These are phyloP conservation scores for Daubentonia madagascariensis DNA, from an alignment of 2,113 vertebrate genomes.

Conservation along the genomic window DNA sequence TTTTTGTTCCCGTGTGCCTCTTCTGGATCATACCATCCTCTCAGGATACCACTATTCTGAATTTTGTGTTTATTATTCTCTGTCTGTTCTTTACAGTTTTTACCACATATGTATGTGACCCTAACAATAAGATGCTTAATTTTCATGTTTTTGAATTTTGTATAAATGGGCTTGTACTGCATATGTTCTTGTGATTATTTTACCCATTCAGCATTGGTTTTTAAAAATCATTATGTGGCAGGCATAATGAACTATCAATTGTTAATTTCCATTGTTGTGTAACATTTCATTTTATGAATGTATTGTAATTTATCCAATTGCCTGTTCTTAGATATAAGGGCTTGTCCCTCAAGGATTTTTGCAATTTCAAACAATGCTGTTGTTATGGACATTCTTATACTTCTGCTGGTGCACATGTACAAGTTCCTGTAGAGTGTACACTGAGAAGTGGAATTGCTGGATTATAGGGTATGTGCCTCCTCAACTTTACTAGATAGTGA, in stretches of 20 bases:
- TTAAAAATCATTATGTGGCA: neutral
- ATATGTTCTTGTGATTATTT: neutral
- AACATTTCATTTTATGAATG: conserved; percentile 11
- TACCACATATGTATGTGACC: neutral
- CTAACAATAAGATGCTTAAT: neutral
- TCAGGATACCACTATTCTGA: neutral
- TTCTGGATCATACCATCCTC: neutral
- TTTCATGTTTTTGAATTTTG: conserved; percentile 11
- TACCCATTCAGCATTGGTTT: neutral
- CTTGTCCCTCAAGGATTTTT: neutral
- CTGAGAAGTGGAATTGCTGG: neutral
- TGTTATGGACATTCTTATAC: neutral
- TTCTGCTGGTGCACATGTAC: neutral
- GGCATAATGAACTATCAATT: neutral
- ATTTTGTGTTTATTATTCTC: neutral
- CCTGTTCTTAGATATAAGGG: neutral
- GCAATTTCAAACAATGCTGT: neutral
- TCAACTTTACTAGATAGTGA: neutral
- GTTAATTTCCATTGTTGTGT: neutral
- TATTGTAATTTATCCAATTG: neutral
- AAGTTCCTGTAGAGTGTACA: neutral
- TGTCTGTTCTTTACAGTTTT: neutral
- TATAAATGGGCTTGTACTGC: neutral
- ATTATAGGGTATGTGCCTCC: neutral
- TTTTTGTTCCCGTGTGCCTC: neutral